Base-by-base conservation (phyloP, 1,140 invertebrate genomes). In the Temnothorax curvispinosus region DNA sequence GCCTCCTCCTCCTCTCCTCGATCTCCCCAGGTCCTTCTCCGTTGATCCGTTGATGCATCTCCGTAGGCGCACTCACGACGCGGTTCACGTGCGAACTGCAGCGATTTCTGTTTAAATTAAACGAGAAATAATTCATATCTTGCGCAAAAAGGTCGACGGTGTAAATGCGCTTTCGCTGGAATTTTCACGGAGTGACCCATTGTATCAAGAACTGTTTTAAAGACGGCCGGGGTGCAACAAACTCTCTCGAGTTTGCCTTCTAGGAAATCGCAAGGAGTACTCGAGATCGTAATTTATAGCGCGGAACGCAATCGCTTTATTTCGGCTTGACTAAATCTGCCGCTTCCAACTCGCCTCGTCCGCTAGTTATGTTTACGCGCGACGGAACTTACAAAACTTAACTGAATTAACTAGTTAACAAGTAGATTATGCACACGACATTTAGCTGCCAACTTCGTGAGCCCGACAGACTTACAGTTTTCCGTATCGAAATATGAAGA, bases 321-420 rank as follows among this genome's bases (percentile, higher is more conserved):
- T 90, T 89, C 87, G 62, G 67, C 89, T 86, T 78, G 87, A 89
- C 80, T 91, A 87, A 87, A 87, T 91, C 85, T 69, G 6, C 88
- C 87, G 69, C 69, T 90, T 85, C 85, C 80, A 85, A 78, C 86
- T 91, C 84, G 76, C 74, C 27, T 90, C 82, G 75, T 67, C 78
- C 47, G 69, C 80, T 41, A 80, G 89, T 91, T 91, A 89, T 91
- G 90, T 91, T 91, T 91, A 89, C 90, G 89, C 89, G 74, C 77
- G 72, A 64, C 11, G 85, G 78, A 91, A 89, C 90, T 91, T 87
- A 87, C 85, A 86, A 69, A 90, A 91, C 85, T 89, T 91, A 86
- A 91, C 89, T 89, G 85, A 91, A 91, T 91, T 91, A 91, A 89
- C 90, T 91, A 90, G 77, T 89, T 91, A 91, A 91, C 88, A 88